Conservation (phyloP, 2,113 vertebrate species). For the Budorcas taxicolor region DNA sequence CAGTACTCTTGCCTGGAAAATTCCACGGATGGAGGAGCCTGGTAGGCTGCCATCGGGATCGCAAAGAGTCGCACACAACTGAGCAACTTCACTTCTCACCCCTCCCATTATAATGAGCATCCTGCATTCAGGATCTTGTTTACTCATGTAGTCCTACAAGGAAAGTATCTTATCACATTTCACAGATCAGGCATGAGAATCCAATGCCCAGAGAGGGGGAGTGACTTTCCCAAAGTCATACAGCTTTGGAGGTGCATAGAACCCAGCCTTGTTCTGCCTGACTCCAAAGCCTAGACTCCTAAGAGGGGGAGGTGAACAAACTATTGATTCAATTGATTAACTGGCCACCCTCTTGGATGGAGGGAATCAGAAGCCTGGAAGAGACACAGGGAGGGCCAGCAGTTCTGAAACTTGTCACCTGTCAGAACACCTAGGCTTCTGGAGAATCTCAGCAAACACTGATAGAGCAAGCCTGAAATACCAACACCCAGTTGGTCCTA, state of each 20-base stretch:
- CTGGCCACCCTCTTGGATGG: neutral
- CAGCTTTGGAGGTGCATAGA: neutral
- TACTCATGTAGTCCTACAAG: neutral
- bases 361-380: neutral
- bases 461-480: neutral
- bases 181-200: neutral
- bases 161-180: neutral
- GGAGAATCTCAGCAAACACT: neutral
- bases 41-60: neutral
- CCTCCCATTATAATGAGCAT: neutral
- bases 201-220: neutral
- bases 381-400: neutral
- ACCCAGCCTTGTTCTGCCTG: neutral
- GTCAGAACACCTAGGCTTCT: neutral
- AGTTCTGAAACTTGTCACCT: neutral
- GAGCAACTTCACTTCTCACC: neutral
- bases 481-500: too few relatives aligned
- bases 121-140: neutral
- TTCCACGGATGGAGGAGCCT: neutral
- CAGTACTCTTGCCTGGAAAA: neutral
- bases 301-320: neutral
- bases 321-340: neutral
- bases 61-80: rapidly evolving
- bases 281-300: neutral
- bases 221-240: neutral